Evolutionary conservation across 2,888 invertebrate genomes (phyloP), one percentile per base, ranked within the genome.

Genomic region (Nasonovia ribisnigri): DNA sequence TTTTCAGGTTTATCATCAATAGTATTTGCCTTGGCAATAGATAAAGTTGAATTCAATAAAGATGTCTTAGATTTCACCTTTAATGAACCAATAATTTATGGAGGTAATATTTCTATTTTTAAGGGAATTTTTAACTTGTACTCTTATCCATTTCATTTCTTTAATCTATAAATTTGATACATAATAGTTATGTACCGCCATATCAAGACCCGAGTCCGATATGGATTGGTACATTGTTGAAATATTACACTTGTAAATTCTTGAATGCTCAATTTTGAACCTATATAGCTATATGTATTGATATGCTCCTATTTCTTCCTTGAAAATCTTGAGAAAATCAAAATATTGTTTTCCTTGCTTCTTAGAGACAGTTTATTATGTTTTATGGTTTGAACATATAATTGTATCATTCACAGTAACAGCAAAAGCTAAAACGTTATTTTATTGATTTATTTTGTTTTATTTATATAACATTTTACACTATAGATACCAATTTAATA

Each of bases 21-120:
- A 95, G 96, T 99, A 95, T 99, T 99, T 96, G 99, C 99, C 46
- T 97, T 99, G 95, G 97, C 97, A 95, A 98, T 99, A 94, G 99
- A 99, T 96, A 98, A 98, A 96, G 96, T 97, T 54, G 98, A 98
- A 95, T 96, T 98, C 94, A 98, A 96, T 92, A 95, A 95, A 96
- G 90, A 93, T 86, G 57, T 51, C 57, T 84, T 90, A 96, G 97
- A 96, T 96, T 90, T 42, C 29, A 86, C 90, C 29, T 90, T 93
- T 46, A 90, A 93, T 86, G 93, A 93, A 86, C 93, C 93, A 84
- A 93, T 93, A 29, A 93, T 93, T 93, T 84, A 90, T 84, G 93
- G 90, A 93, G 93, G 93, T 93, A 93, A 86, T 92, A 43, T 54
- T 88, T 60, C 26, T 88, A 29, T 88, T 48, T 46, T 24, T 91